Base-by-base conservation (phyloP, 2,113 vertebrate genomes). In the Phocoena sinus region DNA sequence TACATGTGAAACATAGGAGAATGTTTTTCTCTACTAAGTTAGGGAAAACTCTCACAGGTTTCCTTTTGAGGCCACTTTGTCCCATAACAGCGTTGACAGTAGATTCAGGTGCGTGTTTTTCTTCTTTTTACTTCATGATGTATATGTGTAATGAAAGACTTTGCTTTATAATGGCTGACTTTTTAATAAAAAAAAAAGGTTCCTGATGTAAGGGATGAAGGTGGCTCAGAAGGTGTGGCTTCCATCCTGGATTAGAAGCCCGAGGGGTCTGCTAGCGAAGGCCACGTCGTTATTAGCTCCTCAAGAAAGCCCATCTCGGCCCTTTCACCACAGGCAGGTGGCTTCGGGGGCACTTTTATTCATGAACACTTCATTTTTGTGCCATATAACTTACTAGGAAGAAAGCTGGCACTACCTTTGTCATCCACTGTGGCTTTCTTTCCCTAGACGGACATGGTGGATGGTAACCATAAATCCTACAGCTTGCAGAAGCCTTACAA, bases 401-500 rank as follows among this genome's bases (percentile, higher is more conserved):
- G 85, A 73, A 70, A 73, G 44, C 4, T 18, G 71, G 13, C 20
- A 53, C 36, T 8, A 2, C 9, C 10, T 63, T 68, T 74, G 47
- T 76, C 38, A 80, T 44, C 6, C 60, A 4, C n/a, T 36, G 36
- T 98, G 28, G 77, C 76, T 97, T 92, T 80, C 11, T 96, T 81
- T 60, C 96, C 97, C 94, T 96, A 99, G 99, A 97, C 86, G 85
- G 98, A 98, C 85, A 91, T 97, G 83, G 89, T 31, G 1, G 98
- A 98, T 68, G 31, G 74, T 15, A 94, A 96, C 95, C 97, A 91
- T 26, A 99, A 99, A 92, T 98, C 98, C 92, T 97, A 98, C 63
- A 97, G 96, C 3, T 99, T 99, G 18, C 99, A 99, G 94, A 99
- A 99, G 89, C 98, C 99, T 60, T 99, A 99, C 98, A 99, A 99